Conservation (phyloP, 2,888 invertebrate genomes). For the Helobdella robusta region DNA sequence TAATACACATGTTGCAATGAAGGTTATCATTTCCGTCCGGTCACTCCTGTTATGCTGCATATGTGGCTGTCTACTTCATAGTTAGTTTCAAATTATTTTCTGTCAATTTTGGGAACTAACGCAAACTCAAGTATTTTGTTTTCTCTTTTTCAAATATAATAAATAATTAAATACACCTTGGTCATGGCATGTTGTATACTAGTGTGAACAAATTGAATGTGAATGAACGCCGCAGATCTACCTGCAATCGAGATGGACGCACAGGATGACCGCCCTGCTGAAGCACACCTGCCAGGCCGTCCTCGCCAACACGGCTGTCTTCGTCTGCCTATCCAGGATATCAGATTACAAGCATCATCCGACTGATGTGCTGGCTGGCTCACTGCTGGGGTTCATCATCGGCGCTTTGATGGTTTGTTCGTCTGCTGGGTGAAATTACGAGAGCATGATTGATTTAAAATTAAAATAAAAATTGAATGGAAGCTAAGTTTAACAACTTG, state of each 20-base stretch:
- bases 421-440: too few species aligned
- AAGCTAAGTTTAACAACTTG: too few species aligned
- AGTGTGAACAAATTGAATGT: neutral
- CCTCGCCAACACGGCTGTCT: conserved; percentile 62
- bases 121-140: neutral
- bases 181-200: too few species aligned
- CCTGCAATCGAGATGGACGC: conserved; percentile 71
- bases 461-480: too few species aligned
- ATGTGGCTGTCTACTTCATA: too few species aligned
- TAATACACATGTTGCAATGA: too few species aligned
- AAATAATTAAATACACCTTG: neutral
- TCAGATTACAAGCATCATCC: conserved; percentile 96
- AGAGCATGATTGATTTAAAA: too few species aligned
- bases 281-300: conserved; percentile 60
- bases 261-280: conserved; percentile 68
- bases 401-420: conserved; percentile 46
- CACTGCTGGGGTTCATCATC: conserved; percentile 50
- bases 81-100: too few species aligned
- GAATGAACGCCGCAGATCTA: too few species aligned
- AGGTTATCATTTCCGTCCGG: too few species aligned
- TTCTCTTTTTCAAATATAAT: neutral
- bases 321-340: conserved; percentile 64
- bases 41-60: too few species aligned
- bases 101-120: neutral
- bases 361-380: conserved; percentile 84